Conservation (phyloP, 1,140 invertebrate genomes). For the Drosophila pectinifera region DNA sequence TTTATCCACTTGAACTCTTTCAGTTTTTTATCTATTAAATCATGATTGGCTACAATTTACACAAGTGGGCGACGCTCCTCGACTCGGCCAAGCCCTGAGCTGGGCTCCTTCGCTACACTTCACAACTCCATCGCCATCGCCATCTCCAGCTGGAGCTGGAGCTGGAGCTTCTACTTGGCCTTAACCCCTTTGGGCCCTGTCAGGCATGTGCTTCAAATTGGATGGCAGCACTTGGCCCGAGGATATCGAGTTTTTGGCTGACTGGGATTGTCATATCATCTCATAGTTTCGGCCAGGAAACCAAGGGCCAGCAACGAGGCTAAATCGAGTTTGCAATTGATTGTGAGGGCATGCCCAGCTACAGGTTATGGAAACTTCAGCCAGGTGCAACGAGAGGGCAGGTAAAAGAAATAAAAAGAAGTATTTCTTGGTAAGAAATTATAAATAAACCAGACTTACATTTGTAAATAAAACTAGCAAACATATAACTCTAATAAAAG, state of each 20-base stretch:
- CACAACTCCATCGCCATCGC: constrained; percentile 2
- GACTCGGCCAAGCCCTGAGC: too few species aligned
- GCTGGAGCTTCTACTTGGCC: constrained; percentile 19
- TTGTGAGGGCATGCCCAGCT: neutral
- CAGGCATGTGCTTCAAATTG: constrained; percentile 44
- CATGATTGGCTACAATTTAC: constrained; percentile 82
- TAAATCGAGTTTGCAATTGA: constrained; percentile 26
- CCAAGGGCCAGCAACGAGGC: neutral
- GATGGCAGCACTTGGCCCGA: constrained; percentile 31
- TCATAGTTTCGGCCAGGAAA: neutral
- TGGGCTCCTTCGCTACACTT: neutral
- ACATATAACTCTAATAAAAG: too few species aligned
- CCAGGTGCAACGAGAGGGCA: too few species aligned
- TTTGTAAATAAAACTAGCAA: too few species aligned
- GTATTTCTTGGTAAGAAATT: too few species aligned
- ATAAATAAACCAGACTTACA: too few species aligned
- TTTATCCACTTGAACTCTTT: constrained; percentile 82
- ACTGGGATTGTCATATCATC: constrained; percentile 30
- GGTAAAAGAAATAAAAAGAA: too few species aligned
- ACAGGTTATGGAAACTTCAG: too few species aligned
- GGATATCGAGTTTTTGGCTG: neutral
- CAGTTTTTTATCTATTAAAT: constrained; percentile 82
- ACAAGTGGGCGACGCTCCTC: constrained; percentile 61
- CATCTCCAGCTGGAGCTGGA: constrained; percentile 19
- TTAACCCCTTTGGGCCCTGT: constrained; percentile 7